These are phyloP conservation scores for Xanthia togata DNA, from an alignment of 2,888 invertebrate species.

Conservation along the genomic window DNA sequence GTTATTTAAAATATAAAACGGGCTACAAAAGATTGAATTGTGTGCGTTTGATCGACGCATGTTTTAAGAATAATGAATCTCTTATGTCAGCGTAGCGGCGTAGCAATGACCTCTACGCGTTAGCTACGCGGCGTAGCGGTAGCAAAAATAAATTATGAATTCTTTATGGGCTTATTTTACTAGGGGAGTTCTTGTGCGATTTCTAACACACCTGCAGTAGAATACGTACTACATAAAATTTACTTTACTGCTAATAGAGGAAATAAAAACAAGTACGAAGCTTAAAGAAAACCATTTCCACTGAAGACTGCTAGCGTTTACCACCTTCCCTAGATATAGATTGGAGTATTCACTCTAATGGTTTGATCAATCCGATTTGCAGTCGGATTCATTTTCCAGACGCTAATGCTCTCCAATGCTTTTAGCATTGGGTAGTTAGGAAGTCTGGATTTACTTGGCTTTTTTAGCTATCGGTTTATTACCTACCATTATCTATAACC, in stretches of 20 bases:
- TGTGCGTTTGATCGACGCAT: background rate
- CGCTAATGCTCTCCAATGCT: conserved; percentile 22
- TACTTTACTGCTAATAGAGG: conserved; percentile 12
- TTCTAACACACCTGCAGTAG: background rate
- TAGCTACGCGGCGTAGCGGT: conserved; percentile 36
- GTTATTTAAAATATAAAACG: background rate
- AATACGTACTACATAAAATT: conserved; percentile 8
- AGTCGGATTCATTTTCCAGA: conserved; percentile 19
- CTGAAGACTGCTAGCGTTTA: conserved; percentile 16
- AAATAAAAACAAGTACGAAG: conserved; percentile 25
- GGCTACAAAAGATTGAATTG: background rate
- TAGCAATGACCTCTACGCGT: conserved; percentile 35
- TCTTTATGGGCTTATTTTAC: background rate
- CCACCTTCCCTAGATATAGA: conserved; percentile 27
- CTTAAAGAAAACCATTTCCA: conserved; percentile 26
- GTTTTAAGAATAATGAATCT: conserved; percentile 17
- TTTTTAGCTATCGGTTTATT: background rate
- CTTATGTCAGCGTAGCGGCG: conserved; percentile 22
- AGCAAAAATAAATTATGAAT: conserved; percentile 29
- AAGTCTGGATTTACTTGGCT: background rate
- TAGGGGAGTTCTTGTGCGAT: background rate
- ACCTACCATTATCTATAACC: background rate
- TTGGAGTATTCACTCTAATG: conserved; percentile 33
- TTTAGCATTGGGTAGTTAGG: conserved; percentile 7
- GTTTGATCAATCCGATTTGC: conserved; percentile 48